phyloP scores from a whole-genome alignment of 2,113 vertebrate genomes.

The Lontra canadensis region DNA sequence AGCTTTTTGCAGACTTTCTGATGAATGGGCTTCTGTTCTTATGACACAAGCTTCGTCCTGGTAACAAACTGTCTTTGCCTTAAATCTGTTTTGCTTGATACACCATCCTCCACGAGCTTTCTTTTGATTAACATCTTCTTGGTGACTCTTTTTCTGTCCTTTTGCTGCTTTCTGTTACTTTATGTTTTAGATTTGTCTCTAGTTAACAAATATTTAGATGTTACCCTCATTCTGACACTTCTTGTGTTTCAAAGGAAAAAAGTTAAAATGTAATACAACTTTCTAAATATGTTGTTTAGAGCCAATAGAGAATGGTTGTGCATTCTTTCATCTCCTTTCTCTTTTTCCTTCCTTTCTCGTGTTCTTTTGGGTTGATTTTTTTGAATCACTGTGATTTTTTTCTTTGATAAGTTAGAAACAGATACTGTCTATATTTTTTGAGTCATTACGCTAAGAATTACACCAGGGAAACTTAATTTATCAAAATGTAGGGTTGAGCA shows the following conservation, averaged over 20 bases:
- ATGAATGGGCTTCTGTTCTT: background rate
- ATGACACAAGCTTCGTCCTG: background rate
- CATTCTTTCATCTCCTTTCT: background rate
- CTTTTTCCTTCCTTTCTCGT: background rate
- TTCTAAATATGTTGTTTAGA: background rate
- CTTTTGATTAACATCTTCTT: background rate
- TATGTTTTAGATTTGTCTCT: background rate
- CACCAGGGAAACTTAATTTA: background rate
- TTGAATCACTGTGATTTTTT: background rate
- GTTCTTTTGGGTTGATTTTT: background rate
- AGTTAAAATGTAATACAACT: background rate
- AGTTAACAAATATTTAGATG: background rate
- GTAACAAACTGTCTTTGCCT: background rate
- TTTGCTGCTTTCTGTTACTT: background rate
- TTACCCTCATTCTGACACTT: background rate
- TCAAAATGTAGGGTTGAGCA: background rate
- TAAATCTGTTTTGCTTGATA: background rate
- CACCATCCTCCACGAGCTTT: background rate
- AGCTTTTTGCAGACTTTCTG: background rate
- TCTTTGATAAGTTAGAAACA: background rate
- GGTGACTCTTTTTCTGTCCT: background rate
- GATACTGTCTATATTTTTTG: background rate
- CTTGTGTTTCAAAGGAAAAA: background rate
- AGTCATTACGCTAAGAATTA: background rate
- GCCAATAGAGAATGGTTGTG: background rate